Base-by-base conservation (phyloP, 2,113 vertebrate species). In the Poecilia latipinna region DNA sequence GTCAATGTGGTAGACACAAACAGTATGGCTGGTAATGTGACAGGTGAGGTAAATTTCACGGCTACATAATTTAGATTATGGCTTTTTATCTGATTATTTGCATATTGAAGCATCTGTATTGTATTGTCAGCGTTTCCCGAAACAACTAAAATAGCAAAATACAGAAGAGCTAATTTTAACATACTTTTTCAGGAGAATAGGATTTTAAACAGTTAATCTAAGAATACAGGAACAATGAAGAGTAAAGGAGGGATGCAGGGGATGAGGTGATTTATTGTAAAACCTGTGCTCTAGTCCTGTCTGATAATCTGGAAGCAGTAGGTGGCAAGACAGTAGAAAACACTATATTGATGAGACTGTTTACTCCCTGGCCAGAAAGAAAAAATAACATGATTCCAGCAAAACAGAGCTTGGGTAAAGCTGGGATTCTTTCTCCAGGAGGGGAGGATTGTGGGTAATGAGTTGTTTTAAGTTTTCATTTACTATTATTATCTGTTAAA, bases 321-420 rank as follows among this genome's bases (percentile, higher is more conserved):
- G 88, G 82, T 73, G 86, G 85, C 72, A 42, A 86, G 86, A 91
- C 89, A 89, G 91, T 74, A 19, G 75, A 83, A 85, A 87, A 86
- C 73, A 79, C 62, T 74, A 63, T 80, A 91, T 89, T 86, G 82
- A 93, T 91, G 88, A 71, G 54, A 66, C 79, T 88, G 85, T 91
- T 92, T 87, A 88, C 80, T 60, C 63, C 75, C 68, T 72, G 79
- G 72, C 84, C 67, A 67, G 61, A 66, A 32, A 42, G 57, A 65
- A 65, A 65, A 65, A 66, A 42, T 37, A 66, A 66, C 28, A 77
- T 74, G 78, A 82, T 75, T 66, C 75, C 65, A 74, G 66, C 73
- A 86, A 82, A 74, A 60, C 60, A 73, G 72, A 75, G 62, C 67
- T 37, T 65, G 72, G 75, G 70, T 77, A 37, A 66, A 32, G 37